Evolutionary conservation across 2,797 vertebrate species (phyloP).

Genomic region (Lagothrix lagotricha): DNA sequence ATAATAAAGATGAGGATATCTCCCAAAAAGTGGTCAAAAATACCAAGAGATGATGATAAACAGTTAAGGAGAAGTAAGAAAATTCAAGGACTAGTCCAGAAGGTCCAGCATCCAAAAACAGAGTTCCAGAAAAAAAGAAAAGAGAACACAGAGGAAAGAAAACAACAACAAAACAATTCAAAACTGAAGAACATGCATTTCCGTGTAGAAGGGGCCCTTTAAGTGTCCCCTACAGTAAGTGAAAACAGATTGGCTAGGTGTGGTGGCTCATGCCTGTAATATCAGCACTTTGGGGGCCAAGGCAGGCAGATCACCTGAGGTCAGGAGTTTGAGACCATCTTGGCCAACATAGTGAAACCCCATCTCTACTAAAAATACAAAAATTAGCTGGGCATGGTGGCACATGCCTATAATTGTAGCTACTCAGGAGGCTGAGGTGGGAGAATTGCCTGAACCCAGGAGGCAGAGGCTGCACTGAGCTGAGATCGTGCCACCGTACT

Average conservation of each 20-base stretch:
- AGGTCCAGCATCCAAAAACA: not conserved
- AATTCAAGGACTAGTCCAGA: not conserved
- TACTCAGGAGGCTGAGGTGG: not conserved
- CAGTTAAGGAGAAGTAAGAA: not conserved
- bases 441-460: not conserved
- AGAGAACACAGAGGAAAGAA: not conserved
- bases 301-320: not conserved
- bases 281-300: not conserved
- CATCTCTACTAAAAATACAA: not conserved
- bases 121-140: not conserved
- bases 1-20: not conserved
- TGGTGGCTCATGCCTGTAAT: not conserved
- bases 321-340: not conserved
- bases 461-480: not conserved
- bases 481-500: not conserved
- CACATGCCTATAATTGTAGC: rapidly evolving
- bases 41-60: not conserved
- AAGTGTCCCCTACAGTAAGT: not conserved
- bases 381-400: not conserved
- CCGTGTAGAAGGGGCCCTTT: not conserved
- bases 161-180: not conserved
- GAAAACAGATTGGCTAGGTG: not conserved
- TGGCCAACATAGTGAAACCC: not conserved
- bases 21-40: not conserved
- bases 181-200: not conserved